Evolutionary conservation across 2,797 vertebrate species (phyloP), one percentile per base, ranked within the genome.

Genomic region (Clarias platycephalus): DNA sequence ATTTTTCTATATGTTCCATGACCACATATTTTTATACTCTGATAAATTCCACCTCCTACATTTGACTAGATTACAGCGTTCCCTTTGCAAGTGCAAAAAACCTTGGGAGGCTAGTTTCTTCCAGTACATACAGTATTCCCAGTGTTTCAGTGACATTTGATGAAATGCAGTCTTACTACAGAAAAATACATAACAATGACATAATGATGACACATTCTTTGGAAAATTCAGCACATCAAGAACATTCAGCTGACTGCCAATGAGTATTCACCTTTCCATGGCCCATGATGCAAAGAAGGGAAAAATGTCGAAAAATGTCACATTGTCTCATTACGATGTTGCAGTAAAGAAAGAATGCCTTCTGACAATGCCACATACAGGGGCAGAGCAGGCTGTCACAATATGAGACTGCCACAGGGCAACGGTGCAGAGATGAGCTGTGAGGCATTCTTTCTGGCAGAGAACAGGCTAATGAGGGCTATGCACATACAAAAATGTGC

Each of bases 281-380:
- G 49, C 18, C 57, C 31, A 49, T 68, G 68, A 80, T 6, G 68
- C 58, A 85, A 71, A 64, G 55, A 74, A 72, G 58, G n/a, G 49
- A 76, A 86, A 81, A 83, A 75, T 87, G 80, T 84, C 88, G 49
- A 76, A 86, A 81, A 83, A 75, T 87, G 80, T 84, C 88, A 89
- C 75, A 80, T 53, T 81, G 16, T 77, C 88, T 89, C 88, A 86
- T 89, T 89, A 89, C 40, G 74, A 84, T 84, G 83, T 40, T 55
- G 76, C 84, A 83, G 44, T 34, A 77, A 57, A 87, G 82, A 37
- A 84, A 80, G 74, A 87, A 88, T 85, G 81, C 75, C 70, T 87
- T 84, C 84, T 84, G 76, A 84, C 76, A 81, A 83, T 87, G 83
- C 84, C 85, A 87, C 83, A 81, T 62, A 76, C 37, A 68, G 55